These are phyloP conservation scores for Brotula barbata DNA, from an alignment of 2,797 vertebrate species.

Conservation along the genomic window DNA sequence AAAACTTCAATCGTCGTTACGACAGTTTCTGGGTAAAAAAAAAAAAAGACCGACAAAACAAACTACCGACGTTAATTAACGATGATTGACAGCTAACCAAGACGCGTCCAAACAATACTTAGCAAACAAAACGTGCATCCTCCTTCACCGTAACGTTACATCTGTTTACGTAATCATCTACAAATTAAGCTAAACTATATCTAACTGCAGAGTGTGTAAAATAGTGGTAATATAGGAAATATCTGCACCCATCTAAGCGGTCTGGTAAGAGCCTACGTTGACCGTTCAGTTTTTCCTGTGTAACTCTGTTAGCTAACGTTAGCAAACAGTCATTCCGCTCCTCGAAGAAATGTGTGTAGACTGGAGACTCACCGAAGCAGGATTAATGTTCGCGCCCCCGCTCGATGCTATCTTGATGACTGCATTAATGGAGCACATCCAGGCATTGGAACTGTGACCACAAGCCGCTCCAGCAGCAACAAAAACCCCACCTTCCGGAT, in stretches of 20 bases:
- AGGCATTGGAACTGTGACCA: constrained; percentile 54
- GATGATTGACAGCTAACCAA: not conserved
- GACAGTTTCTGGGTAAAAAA: too few relatives aligned
- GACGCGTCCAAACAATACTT: constrained; percentile 6
- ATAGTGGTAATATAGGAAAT: too few relatives aligned
- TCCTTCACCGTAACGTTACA: too few relatives aligned
- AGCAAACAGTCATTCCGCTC: not conserved
- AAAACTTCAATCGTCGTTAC: not conserved
- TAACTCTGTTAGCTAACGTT: not conserved
- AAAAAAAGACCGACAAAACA: not conserved
- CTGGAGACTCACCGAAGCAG: constrained; percentile 66
- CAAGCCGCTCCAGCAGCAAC: constrained; percentile 64
- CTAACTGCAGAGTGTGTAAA: too few relatives aligned
- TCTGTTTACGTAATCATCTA: too few relatives aligned
- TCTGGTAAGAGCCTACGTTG: constrained; percentile 11
- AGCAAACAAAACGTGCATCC: not conserved
- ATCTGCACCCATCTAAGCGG: not conserved
- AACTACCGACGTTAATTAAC: not conserved
- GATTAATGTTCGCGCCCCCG: constrained; percentile 43
- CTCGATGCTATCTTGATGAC: constrained; percentile 69
- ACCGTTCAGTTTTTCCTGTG: constrained; percentile 19
- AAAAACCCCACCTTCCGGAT: constrained; percentile 75
- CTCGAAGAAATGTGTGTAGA: rapidly evolving
- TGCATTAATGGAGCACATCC: constrained; percentile 57
- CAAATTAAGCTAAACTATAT: too few relatives aligned